Evolutionary conservation across 2,797 vertebrate species (phyloP).

Genomic region (Eutrigla gurnardus): DNA sequence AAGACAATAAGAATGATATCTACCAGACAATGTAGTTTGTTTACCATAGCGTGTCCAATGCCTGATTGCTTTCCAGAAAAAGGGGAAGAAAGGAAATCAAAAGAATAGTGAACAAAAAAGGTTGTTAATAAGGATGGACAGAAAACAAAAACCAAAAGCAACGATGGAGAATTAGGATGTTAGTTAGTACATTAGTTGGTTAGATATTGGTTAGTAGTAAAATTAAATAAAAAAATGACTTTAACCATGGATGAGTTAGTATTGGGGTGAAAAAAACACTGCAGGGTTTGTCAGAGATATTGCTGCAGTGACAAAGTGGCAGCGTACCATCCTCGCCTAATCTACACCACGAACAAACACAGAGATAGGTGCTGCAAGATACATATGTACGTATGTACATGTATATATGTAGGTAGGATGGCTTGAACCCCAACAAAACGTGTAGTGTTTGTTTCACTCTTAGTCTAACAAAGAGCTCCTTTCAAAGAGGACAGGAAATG

Average conservation of each 20-base stretch:
- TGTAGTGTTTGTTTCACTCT: conserved; percentile 71
- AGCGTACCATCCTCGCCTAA: conserved; percentile 64
- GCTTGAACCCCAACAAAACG: conserved; percentile 60
- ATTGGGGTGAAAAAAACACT: conserved; percentile 80
- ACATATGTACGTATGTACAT: no score
- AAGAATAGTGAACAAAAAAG: conserved; percentile 97
- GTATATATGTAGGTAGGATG: conserved; percentile 68
- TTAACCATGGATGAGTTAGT: conserved; percentile 96
- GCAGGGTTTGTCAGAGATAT: conserved; percentile 61
- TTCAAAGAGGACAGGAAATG: conserved; percentile 88
- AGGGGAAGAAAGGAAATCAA: conserved; percentile 99
- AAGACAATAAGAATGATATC: conserved; percentile 96
- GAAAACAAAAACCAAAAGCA: conserved; percentile 92
- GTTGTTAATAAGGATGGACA: conserved; percentile 95
- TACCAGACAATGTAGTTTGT: conserved; percentile 99
- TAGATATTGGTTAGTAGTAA: conserved; percentile 91
- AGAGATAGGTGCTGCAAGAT: no score
- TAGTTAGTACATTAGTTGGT: conserved; percentile 99
- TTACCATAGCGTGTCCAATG: conserved; percentile 99
- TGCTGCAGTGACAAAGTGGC: conserved; percentile 23
- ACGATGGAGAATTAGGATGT: conserved; percentile 98
- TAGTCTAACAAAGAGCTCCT: conserved; percentile 87
- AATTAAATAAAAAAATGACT: no score
- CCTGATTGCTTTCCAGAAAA: conserved; percentile 98
- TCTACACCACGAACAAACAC: no score